Percentiles rank a stretch among this genome's conserved stretches.
Conservation (phyloP, 2,113 vertebrate species). For the Nothocercus julius region DNA sequence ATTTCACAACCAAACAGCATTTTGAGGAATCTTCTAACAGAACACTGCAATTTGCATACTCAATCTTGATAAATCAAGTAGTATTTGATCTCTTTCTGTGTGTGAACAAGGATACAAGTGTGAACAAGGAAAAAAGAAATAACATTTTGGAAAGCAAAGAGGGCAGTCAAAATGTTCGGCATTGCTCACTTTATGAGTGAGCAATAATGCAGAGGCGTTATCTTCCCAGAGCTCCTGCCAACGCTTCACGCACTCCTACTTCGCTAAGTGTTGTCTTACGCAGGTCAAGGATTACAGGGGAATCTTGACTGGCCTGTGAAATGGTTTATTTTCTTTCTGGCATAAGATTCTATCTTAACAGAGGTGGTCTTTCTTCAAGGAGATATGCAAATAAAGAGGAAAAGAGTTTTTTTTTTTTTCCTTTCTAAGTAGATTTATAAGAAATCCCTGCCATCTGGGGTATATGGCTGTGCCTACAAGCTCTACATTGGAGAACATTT, state of each 20-base stretch:
- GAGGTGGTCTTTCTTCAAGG: slow-evolving; percentile 41
- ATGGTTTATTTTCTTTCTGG: slow-evolving; percentile 46
- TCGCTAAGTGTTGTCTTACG: slow-evolving; percentile 5
- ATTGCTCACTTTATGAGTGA: not conserved
- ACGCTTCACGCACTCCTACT: not conserved
- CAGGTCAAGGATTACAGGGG: slow-evolving; percentile 51
- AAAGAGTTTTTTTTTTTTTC: slow-evolving; percentile 5
- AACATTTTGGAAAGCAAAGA: not conserved
- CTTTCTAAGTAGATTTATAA: slow-evolving; percentile 44
- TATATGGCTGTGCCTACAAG: not conserved
- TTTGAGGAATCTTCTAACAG: not conserved
- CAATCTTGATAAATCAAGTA: not conserved
- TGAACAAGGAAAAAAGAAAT: not conserved
- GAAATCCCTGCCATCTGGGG: slow-evolving; percentile 44
- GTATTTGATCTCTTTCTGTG: not conserved
- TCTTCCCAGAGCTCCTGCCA: not conserved
- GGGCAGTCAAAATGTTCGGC: not conserved
- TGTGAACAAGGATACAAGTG: not conserved
- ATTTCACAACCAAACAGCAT: not conserved
- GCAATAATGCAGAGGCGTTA: not conserved
- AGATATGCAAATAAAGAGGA: slow-evolving; percentile 51
- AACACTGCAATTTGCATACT: accelerated
- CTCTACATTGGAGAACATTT: slow-evolving; percentile 23
- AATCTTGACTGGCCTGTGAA: slow-evolving; percentile 39
- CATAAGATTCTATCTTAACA: slow-evolving; percentile 50